Conservation (phyloP, 2,797 vertebrate genomes). For the Coregonus sp. region DNA sequence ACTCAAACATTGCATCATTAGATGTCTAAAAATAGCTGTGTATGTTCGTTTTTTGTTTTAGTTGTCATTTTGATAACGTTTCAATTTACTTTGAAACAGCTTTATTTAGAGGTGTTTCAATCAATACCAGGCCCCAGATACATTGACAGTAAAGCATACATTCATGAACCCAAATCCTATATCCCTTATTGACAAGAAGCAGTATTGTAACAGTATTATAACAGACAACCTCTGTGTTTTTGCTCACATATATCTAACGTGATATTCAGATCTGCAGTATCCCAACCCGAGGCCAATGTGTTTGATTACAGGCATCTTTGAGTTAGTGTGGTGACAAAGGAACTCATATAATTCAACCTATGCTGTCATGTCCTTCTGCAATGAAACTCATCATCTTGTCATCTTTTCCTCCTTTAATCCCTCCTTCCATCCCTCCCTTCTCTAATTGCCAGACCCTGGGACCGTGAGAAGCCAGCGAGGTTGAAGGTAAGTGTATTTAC, state of each 20-base stretch:
- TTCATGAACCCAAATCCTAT: no score
- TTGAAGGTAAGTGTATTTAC: slow-evolving; percentile 78
- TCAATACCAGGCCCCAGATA: no score
- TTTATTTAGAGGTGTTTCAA: no score
- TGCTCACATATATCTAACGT: not conserved
- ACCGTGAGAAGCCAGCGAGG: slow-evolving; percentile 48
- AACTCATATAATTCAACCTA: not conserved
- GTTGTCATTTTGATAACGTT: not conserved
- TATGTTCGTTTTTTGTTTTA: not conserved
- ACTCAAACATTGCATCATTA: slow-evolving; percentile 9
- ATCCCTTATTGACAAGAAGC: no score
- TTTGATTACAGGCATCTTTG: not conserved
- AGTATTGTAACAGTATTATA: no score
- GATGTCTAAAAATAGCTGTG: slow-evolving; percentile 24
- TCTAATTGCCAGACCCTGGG: slow-evolving; percentile 52
- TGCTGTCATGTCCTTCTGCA: slow-evolving; percentile 16
- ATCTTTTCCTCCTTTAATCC: slow-evolving; percentile 38
- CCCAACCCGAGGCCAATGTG: not conserved
- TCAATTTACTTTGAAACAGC: no score
- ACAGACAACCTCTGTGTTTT: not conserved
- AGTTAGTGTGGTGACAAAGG: not conserved
- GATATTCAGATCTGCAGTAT: not conserved
- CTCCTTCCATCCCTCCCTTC: slow-evolving; percentile 28
- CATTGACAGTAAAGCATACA: no score
- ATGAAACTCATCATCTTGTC: slow-evolving; percentile 52